Conservation (phyloP, 2,113 vertebrate genomes). For the Microtus oregoni region DNA sequence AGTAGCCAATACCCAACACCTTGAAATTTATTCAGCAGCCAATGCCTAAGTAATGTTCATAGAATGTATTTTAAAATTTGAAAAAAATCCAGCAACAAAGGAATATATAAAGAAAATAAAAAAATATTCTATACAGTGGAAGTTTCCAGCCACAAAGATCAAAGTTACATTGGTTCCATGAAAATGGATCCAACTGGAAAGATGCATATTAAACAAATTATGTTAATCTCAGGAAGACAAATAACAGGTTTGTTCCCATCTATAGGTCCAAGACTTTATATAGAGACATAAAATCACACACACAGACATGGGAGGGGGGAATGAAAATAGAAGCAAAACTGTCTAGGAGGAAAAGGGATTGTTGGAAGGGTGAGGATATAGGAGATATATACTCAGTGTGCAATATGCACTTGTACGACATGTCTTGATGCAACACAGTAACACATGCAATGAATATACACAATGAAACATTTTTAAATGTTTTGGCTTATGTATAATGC, state of each 20-base stretch:
- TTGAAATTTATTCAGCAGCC: conserved; percentile 13
- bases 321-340: neutral
- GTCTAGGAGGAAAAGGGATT: neutral
- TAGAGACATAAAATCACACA: neutral
- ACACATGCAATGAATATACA: neutral
- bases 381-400: neutral
- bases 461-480: neutral
- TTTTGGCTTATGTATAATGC: neutral
- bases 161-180: neutral
- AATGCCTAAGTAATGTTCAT: neutral
- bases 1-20: neutral
- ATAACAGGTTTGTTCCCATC: neutral
- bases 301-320: neutral
- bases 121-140: neutral
- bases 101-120: no score
- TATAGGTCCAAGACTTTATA: neutral
- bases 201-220: neutral
- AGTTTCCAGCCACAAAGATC: neutral
- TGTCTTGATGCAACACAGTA: neutral
- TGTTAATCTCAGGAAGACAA: neutral
- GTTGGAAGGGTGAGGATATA: neutral
- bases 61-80: neutral
- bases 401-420: neutral
- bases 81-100: neutral
- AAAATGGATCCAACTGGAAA: neutral